Conservation (phyloP, 1,140 invertebrate species). For the Atta colombica region DNA sequence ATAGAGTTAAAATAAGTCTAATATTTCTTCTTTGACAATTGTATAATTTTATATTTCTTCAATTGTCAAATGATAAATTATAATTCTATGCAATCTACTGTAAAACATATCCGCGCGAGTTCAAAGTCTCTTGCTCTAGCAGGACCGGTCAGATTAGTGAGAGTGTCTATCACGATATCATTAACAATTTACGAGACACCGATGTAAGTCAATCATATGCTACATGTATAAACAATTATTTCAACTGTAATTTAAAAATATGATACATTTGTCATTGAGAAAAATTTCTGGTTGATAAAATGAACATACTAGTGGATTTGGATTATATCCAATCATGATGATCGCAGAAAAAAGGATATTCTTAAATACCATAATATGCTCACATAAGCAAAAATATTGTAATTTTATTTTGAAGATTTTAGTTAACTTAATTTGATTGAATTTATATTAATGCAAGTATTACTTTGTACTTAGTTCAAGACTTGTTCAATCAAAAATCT, state of each 20-base stretch:
- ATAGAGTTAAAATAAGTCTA: background rate
- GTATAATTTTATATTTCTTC: background rate
- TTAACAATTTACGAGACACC: background rate
- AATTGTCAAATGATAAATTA: background rate
- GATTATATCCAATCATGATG: too few relatives aligned
- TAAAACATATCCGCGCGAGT: background rate
- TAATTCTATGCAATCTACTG: background rate
- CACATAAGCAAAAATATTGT: too few relatives aligned
- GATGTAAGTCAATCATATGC: background rate
- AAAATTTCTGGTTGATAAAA: too few relatives aligned
- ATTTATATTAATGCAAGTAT: too few relatives aligned
- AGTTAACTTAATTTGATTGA: too few relatives aligned
- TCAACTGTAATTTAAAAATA: background rate
- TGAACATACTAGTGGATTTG: too few relatives aligned
- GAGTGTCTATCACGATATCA: conserved; percentile 20
- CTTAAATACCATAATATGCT: too few relatives aligned
- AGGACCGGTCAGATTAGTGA: conserved; percentile 23
- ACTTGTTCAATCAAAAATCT: too few relatives aligned
- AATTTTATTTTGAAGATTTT: too few relatives aligned
- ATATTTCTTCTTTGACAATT: background rate
- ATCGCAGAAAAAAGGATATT: too few relatives aligned
- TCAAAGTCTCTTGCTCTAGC: background rate
- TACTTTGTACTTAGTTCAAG: too few relatives aligned
- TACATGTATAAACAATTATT: background rate
- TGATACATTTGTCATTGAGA: background rate